Percentiles rank a stretch among this genome's conserved stretches.
These are phyloP conservation scores for Sycophila sp. DNA, from an alignment of 1,140 invertebrate genomes.

Conservation along the genomic window DNA sequence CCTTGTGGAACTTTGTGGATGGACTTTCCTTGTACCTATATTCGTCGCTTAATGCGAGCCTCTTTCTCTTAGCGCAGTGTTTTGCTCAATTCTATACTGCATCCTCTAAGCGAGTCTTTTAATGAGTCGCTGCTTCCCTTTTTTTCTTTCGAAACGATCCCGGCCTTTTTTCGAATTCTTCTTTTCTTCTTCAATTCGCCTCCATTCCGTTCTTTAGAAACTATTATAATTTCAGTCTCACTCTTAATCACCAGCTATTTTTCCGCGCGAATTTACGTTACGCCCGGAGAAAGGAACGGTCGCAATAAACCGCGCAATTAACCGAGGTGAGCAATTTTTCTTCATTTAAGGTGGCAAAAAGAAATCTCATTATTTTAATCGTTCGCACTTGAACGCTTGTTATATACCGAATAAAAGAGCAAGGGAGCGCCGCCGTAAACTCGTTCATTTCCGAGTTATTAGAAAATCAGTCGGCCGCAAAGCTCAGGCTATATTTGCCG, in stretches of 20 bases:
- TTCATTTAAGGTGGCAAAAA: too few species aligned
- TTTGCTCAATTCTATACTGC: neutral
- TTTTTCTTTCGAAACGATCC: neutral
- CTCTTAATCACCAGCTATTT: too few species aligned
- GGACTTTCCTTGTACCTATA: conserved; percentile 1
- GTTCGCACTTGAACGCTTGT: neutral
- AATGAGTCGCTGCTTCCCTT: neutral
- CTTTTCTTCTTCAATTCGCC: neutral
- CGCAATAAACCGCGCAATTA: too few species aligned
- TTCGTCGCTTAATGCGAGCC: neutral
- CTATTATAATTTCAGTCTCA: too few species aligned
- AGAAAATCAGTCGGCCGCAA: too few species aligned
- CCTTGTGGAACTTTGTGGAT: neutral
- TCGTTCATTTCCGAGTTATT: too few species aligned
- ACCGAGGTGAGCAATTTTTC: too few species aligned
- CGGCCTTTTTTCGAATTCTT: neutral
- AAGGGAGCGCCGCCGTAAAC: too few species aligned
- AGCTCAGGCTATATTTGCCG: too few species aligned
- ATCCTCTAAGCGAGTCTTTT: neutral
- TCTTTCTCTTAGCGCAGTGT: conserved; percentile 1
- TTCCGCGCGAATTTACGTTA: too few species aligned
- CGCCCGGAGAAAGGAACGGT: too few species aligned
- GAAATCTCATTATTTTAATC: neutral
- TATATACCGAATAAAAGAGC: neutral
- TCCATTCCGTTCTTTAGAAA: too few species aligned